Percentiles rank a stretch among this genome's conserved stretches.
Evolutionary conservation across 2,888 invertebrate genomes (phyloP).

Genomic region (Lumbricus terrestris): DNA sequence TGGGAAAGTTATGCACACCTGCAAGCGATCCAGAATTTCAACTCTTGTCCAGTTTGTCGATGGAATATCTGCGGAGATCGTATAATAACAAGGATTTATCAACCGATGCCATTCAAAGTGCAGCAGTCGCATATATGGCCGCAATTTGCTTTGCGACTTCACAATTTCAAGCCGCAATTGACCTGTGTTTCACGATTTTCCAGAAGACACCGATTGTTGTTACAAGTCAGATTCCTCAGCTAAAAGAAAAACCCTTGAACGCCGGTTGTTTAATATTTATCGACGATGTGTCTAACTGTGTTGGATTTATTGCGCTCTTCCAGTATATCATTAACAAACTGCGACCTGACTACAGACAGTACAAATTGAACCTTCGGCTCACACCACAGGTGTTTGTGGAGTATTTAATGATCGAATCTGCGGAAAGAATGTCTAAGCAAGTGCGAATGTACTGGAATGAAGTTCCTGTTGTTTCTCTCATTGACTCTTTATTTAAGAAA

Average conservation of each 20-base stretch:
- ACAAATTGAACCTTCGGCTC: not conserved
- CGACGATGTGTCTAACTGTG: not conserved
- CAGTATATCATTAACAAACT: not conserved
- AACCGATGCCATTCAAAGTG: not conserved
- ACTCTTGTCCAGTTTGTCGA: not conserved
- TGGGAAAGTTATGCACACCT: not conserved
- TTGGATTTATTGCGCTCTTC: not conserved
- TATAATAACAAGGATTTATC: not conserved
- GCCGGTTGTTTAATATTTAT: not conserved
- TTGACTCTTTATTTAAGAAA: not conserved
- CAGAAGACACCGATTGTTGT: not conserved
- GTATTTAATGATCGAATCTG: not conserved
- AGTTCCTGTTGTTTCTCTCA: not conserved
- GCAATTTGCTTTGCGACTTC: not conserved
- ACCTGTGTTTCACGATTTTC: not conserved
- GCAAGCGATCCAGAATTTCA: not conserved
- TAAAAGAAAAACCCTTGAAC: not conserved
- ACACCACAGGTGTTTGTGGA: not conserved
- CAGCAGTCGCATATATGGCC: not conserved
- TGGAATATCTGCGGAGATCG: not conserved
- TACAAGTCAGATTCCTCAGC: not conserved
- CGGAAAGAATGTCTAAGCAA: not conserved
- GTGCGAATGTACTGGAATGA: not conserved
- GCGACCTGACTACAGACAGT: not conserved
- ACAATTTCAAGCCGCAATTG: not conserved